Percentiles rank a stretch among this genome's conserved stretches.
Evolutionary conservation across 2,113 vertebrate genomes (phyloP).

Genomic region (Orcinus orca): DNA sequence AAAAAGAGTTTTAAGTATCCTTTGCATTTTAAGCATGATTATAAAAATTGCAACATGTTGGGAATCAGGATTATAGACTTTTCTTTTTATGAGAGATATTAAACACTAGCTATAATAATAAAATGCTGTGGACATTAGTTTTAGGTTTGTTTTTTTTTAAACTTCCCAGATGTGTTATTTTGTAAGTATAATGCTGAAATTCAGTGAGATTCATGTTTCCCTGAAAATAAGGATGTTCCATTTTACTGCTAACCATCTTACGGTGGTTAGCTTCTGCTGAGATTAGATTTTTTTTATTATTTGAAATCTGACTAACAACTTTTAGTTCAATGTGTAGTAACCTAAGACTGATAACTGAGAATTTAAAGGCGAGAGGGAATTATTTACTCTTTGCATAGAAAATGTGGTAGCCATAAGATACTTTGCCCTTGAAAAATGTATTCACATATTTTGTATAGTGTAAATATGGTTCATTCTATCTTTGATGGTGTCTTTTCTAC

Average conservation of each 20-base stretch:
- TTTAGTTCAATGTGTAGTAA: background rate
- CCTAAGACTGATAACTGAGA: background rate
- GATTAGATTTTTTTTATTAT: background rate
- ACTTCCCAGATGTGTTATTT: background rate
- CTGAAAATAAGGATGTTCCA: background rate
- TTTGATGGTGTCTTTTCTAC: constrained; percentile 30
- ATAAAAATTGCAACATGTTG: background rate
- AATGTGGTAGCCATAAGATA: constrained; percentile 24
- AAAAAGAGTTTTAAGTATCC: constrained; percentile 92
- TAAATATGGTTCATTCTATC: constrained; percentile 9
- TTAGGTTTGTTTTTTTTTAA: background rate
- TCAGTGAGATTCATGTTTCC: constrained; percentile 19
- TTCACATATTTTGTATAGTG: constrained; percentile 30
- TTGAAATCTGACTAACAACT: constrained; percentile 21
- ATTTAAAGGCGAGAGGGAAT: background rate
- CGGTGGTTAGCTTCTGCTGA: constrained; percentile 4
- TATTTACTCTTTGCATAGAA: background rate
- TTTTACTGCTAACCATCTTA: background rate
- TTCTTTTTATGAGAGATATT: background rate
- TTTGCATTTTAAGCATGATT: constrained; percentile 73
- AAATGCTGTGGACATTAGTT: constrained; percentile 1
- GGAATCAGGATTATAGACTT: background rate
- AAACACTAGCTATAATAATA: background rate
- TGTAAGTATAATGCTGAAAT: background rate
- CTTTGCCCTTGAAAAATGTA: constrained; percentile 5